These are phyloP conservation scores for Lithophane semibrunnea DNA, from an alignment of 2,888 invertebrate genomes.

Conservation along the genomic window DNA sequence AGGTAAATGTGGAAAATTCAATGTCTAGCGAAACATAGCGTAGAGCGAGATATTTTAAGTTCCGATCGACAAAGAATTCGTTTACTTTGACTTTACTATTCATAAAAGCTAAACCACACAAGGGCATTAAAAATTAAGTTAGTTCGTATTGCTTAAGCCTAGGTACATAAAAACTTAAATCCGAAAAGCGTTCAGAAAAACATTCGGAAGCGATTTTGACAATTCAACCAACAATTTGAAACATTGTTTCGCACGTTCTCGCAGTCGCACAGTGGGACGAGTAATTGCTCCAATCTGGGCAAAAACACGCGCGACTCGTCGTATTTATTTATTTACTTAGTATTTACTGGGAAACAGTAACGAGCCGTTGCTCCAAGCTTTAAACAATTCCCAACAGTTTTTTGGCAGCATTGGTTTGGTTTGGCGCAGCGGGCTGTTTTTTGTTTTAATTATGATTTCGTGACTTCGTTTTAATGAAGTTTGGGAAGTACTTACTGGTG, in stretches of 20 bases:
- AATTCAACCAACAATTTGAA: constrained; percentile 73
- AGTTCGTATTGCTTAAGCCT: not conserved
- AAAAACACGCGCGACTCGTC: constrained; percentile 82
- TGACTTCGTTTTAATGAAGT: constrained; percentile 60
- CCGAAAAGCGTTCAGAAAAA: constrained; percentile 46
- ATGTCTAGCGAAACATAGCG: not conserved
- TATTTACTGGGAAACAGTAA: constrained; percentile 86
- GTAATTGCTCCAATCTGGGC: constrained; percentile 87
- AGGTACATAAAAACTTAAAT: constrained; percentile 28
- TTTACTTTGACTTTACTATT: not conserved
- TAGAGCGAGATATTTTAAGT: not conserved
- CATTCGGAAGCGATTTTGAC: constrained; percentile 65
- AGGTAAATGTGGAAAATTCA: not conserved
- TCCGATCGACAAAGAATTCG: not conserved
- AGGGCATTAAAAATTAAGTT: not conserved
- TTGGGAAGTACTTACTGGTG: constrained; percentile 15
- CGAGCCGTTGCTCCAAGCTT: constrained; percentile 70
- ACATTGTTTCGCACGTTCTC: constrained; percentile 69
- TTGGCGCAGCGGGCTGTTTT: constrained; percentile 56
- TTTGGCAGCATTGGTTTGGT: constrained; percentile 61
- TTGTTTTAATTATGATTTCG: constrained; percentile 65
- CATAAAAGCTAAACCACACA: not conserved
- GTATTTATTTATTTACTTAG: constrained; percentile 90
- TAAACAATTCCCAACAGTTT: constrained; percentile 62
- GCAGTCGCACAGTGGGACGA: constrained; percentile 61